Base-by-base conservation (phyloP, 2,888 invertebrate species). In the Phoenoteleia sp. region DNA sequence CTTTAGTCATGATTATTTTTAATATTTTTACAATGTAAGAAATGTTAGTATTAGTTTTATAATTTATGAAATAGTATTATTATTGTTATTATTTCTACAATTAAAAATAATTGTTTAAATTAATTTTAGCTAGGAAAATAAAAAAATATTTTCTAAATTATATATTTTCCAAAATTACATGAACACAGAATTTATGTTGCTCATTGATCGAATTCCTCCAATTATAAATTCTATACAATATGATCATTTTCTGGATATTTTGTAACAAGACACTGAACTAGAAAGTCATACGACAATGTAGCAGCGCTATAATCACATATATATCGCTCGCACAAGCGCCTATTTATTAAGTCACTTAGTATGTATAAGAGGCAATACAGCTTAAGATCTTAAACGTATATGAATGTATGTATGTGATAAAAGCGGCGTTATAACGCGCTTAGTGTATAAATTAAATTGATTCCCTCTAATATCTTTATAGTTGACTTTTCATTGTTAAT, bases 341-440 rank as follows among this genome's bases (percentile, higher is more conserved):
- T 74, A 74, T 74, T 74, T 74, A 81, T 81, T 81, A 81, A 81
- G 74, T 74, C 67, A 74, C 81, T 81, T 74, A 81, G 67, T 81
- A 81, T 81, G 81, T 81, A 74, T 47, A 81, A 54, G 74, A 81
- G 60, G 67, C 67, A 54, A 72, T 74, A 45, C 45, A 58, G 74
- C 67, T 74, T 67, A 81, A 74, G 67, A 67, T 67, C 74, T 60
- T 74, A 66, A 66, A 74, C 60, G 52, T 74, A 56, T 45, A 74
- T 60, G 47, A 74, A 67, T 60, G 60, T 74, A 74, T 67, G 66
- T 39, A 42, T 33, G 49, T 52, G 81, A 81, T 81, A 74, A 81
- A 81, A 74, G 72, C 80, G 47, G 52, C 47, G 45, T 66, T 66
- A 62, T 49, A 72, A 25, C 42, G 36, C 60, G 19, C 74, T 67